Percentiles rank a stretch among this genome's conserved stretches.
phyloP scores from a whole-genome alignment of 2,797 vertebrate species.

The Scleropages formosus region DNA sequence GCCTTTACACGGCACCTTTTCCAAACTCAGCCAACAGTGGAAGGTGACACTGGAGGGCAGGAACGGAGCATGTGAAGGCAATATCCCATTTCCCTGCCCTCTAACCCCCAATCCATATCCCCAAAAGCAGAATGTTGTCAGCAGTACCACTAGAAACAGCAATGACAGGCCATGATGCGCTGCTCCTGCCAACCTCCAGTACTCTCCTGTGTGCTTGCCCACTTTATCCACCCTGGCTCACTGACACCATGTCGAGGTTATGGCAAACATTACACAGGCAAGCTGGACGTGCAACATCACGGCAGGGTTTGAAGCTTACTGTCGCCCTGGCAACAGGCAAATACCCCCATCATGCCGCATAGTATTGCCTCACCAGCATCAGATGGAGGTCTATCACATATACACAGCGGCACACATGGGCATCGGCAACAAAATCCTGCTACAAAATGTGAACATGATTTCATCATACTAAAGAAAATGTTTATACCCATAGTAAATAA shows the following conservation, averaged over 20 bases:
- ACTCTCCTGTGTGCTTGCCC: too few species aligned
- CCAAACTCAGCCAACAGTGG: too few species aligned
- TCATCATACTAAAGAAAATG: neutral
- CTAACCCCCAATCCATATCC: too few species aligned
- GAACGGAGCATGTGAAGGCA: too few species aligned
- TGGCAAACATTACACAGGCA: neutral
- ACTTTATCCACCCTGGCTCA: too few species aligned
- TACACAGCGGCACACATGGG: neutral
- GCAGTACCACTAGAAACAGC: neutral
- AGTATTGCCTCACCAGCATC: neutral
- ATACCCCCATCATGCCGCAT: neutral
- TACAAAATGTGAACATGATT: neutral
- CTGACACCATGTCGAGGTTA: too few species aligned
- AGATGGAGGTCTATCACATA: neutral
- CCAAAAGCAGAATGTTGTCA: neutral
- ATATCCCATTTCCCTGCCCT: too few species aligned
- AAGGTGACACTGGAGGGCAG: too few species aligned
- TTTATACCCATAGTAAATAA: neutral
- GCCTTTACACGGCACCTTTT: too few species aligned
- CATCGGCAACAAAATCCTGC: neutral
- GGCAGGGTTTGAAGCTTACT: neutral
- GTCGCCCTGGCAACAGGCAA: conserved; percentile 20
- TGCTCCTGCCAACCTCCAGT: too few species aligned
- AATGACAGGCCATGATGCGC: too few species aligned
- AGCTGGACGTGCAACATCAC: conserved; percentile 4